Evolutionary conservation across 92 coral and sea anemone genomes (phyloP).

Genomic region (Bergia puertoricense): DNA sequence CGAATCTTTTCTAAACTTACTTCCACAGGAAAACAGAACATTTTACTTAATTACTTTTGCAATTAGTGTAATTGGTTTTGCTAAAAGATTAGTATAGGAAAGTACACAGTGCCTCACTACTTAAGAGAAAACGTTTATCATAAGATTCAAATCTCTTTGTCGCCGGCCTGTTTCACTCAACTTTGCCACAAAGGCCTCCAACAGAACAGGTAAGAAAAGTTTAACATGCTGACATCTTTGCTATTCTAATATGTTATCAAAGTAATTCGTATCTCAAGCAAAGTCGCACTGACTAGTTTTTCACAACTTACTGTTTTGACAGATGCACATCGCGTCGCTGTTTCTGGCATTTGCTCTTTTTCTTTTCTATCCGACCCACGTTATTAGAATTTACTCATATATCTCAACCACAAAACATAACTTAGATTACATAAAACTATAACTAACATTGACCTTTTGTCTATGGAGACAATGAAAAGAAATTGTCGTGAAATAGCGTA

Average conservation of each 20-base stretch:
- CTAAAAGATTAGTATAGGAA: neutral
- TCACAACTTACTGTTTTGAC: neutral
- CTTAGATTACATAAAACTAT: neutral
- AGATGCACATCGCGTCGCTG: neutral
- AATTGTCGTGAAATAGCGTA: too few relatives aligned
- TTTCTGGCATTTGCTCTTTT: neutral
- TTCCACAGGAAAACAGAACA: slow-evolving; percentile 26
- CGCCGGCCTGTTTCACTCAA: neutral
- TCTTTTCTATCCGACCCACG: neutral
- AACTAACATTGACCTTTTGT: neutral
- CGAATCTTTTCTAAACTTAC: slow-evolving; percentile 1
- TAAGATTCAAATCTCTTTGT: neutral
- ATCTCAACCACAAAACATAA: neutral
- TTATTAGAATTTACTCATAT: too few relatives aligned
- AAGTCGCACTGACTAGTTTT: neutral
- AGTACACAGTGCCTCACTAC: slow-evolving; percentile 9
- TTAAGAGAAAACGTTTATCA: neutral
- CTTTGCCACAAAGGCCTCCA: neutral
- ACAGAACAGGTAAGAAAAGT: neutral
- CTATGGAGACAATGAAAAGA: neutral
- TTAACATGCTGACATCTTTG: neutral
- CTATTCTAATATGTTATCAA: neutral
- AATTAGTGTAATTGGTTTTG: slow-evolving; percentile 36
- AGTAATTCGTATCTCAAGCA: neutral
- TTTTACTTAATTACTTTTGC: slow-evolving; percentile 17